Evolutionary conservation across 2,888 invertebrate species (phyloP).

Genomic region (Caradrina kadenii): DNA sequence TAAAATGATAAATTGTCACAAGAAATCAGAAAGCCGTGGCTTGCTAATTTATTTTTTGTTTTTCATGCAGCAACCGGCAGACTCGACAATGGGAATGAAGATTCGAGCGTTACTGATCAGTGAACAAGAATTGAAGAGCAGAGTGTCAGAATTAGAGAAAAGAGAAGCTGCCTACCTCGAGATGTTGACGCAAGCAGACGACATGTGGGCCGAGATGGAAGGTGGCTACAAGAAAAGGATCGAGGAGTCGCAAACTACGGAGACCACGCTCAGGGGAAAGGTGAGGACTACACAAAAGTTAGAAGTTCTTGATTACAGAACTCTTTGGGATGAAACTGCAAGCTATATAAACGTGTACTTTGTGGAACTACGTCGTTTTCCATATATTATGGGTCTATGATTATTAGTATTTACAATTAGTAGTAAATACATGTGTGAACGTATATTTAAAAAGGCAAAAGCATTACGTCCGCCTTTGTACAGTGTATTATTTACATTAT

Average conservation of each 20-base stretch:
- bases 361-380: too few species aligned
- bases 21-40: background rate
- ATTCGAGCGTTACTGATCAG: slow-evolving; percentile 84
- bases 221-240: slow-evolving; percentile 91
- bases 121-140: slow-evolving; percentile 91
- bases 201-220: slow-evolving; percentile 93
- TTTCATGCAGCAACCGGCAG: slow-evolving; percentile 74
- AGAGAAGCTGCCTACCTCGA: slow-evolving; percentile 93
- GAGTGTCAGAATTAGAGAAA: slow-evolving; percentile 91
- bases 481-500: too few species aligned
- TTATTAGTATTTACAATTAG: too few species aligned
- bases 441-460: too few species aligned
- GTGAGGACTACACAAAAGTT: slow-evolving; percentile 69
- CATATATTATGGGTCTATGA: too few species aligned
- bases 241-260: slow-evolving; percentile 85
- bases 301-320: too few species aligned
- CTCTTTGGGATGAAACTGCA: too few species aligned
- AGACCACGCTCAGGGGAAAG: slow-evolving; percentile 88
- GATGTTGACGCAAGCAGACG: slow-evolving; percentile 93
- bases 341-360: too few species aligned
- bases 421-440: too few species aligned
- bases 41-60: background rate
- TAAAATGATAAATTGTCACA: background rate
- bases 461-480: too few species aligned
- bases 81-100: slow-evolving; percentile 71